Conservation (phyloP, 2,888 invertebrate species). For the Drosophila borealis region DNA sequence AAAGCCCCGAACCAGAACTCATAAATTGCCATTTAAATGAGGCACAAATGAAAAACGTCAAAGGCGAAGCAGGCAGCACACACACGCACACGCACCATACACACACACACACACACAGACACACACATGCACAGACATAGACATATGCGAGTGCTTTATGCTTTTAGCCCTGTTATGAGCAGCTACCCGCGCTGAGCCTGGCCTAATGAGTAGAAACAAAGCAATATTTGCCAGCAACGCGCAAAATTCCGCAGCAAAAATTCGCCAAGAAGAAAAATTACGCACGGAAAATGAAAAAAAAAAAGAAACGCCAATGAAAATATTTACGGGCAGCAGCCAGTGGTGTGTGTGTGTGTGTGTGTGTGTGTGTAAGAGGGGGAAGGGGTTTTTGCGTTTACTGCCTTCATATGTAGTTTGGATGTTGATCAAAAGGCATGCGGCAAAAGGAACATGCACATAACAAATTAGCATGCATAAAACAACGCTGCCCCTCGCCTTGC, state of each 20-base stretch:
- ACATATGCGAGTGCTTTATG: conserved; percentile 28
- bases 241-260: conserved; percentile 67
- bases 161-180: conserved; percentile 38
- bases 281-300: conserved; percentile 58
- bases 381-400: conserved; percentile 15
- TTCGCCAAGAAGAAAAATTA: conserved; percentile 74
- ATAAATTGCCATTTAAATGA: conserved; percentile 81
- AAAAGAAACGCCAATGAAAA: conserved; percentile 49
- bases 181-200: conserved; percentile 18
- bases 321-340: conserved; percentile 35
- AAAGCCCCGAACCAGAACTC: conserved; percentile 60
- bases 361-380: neutral
- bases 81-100: conserved; percentile 9
- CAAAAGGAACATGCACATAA: conserved; percentile 70
- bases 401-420: conserved; percentile 43
- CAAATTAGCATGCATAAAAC: conserved; percentile 77
- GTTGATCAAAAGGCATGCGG: conserved; percentile 67
- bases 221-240: conserved; percentile 72
- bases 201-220: conserved; percentile 78
- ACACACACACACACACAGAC: conserved; percentile 17
- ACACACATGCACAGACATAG: neutral
- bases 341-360: neutral
- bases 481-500: conserved; percentile 22
- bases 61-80: conserved; percentile 30
- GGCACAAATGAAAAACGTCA: conserved; percentile 72